Evolutionary conservation across 2,888 invertebrate species (phyloP).

Genomic region (Dusona sp.): DNA sequence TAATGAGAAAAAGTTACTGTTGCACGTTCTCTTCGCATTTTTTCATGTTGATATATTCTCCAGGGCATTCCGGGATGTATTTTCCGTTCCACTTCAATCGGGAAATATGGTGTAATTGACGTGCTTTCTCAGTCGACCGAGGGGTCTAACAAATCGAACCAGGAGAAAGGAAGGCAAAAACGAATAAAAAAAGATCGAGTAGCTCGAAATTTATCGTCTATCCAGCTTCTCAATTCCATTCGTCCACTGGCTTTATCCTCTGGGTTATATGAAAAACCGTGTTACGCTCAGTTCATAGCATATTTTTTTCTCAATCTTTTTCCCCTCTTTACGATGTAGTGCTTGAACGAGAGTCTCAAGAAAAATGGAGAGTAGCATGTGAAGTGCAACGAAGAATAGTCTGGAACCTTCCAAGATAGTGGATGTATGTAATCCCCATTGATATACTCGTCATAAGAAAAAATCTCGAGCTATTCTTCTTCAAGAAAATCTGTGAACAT

Average conservation of each 20-base stretch:
- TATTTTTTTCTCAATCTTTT: slow-evolving; percentile 34
- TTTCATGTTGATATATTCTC: slow-evolving; percentile 32
- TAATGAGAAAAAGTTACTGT: slow-evolving; percentile 19
- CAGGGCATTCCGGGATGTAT: slow-evolving; percentile 6
- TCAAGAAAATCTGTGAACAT: not conserved
- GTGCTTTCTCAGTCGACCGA: slow-evolving; percentile 29
- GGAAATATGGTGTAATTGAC: slow-evolving; percentile 55
- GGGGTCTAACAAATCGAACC: slow-evolving; percentile 57
- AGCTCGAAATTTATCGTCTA: slow-evolving; percentile 45
- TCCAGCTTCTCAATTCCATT: slow-evolving; percentile 47
- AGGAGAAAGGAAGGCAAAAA: slow-evolving; percentile 22
- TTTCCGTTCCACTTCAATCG: slow-evolving; percentile 26
- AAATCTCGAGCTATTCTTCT: slow-evolving; percentile 6
- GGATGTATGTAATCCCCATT: slow-evolving; percentile 34
- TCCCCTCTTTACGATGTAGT: slow-evolving; percentile 30
- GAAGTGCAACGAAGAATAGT: slow-evolving; percentile 32
- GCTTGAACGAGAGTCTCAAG: slow-evolving; percentile 35
- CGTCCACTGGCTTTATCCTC: slow-evolving; percentile 12
- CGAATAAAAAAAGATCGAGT: not conserved
- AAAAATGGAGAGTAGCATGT: slow-evolving; percentile 47
- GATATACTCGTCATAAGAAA: slow-evolving; percentile 56
- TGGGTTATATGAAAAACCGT: slow-evolving; percentile 31
- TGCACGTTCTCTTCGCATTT: slow-evolving; percentile 21
- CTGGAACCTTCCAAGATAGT: slow-evolving; percentile 30
- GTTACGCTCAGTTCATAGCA: slow-evolving; percentile 30